phyloP scores from a whole-genome alignment of 2,113 vertebrate genomes.

The Tympanuchus pallidicinctus region DNA sequence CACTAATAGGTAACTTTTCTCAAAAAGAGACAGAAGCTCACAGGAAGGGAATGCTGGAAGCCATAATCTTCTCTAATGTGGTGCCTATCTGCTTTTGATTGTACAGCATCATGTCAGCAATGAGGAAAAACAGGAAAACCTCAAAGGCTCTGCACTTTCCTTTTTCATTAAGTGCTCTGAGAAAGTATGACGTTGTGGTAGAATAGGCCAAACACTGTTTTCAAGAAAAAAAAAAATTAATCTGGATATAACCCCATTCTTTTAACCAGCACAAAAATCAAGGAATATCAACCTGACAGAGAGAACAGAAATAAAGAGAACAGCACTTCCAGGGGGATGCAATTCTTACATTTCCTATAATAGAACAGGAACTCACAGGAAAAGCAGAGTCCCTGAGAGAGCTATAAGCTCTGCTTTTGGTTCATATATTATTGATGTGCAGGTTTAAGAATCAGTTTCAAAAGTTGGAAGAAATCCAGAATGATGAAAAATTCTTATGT shows the following conservation, averaged over 20 bases:
- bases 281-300: background rate
- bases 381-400: background rate
- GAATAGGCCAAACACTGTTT: background rate
- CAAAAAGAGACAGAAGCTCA: background rate
- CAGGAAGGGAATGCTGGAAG: background rate
- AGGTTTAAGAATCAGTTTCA: background rate
- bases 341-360: conserved; percentile 2
- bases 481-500: background rate
- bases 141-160: background rate
- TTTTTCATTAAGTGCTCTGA: background rate
- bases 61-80: background rate
- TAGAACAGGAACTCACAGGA: background rate
- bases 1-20: background rate
- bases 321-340: background rate
- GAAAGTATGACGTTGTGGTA: background rate
- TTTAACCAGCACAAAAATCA: background rate
- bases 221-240: background rate
- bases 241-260: background rate
- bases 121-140: background rate
- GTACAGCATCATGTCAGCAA: background rate
- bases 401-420: background rate
- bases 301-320: background rate
- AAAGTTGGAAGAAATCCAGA: background rate
- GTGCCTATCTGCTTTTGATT: conserved; percentile 18
- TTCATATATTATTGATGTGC: conserved; percentile 2